These are phyloP conservation scores for Drosophila pseudoobscura DNA, from an alignment of 1,140 invertebrate genomes.

Conservation along the genomic window DNA sequence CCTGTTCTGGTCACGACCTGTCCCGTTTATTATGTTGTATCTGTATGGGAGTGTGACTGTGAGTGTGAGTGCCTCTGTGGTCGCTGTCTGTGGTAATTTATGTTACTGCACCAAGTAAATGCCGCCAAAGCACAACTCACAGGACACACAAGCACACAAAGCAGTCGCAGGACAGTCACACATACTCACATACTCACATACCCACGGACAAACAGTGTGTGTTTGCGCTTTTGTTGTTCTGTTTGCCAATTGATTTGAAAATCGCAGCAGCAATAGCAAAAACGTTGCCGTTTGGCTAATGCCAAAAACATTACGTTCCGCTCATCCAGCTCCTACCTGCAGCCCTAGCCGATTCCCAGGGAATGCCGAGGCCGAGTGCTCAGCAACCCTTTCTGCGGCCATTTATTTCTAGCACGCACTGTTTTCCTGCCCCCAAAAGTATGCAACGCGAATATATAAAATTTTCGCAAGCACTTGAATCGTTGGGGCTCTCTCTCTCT, in stretches of 20 bases:
- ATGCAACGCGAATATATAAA: slow-evolving; percentile 76
- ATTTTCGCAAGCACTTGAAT: slow-evolving; percentile 55
- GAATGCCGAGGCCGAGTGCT: too few species aligned
- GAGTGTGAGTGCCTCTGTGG: slow-evolving; percentile 49
- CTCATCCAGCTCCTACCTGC: neutral
- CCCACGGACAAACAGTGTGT: slow-evolving; percentile 46
- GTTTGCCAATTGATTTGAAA: slow-evolving; percentile 79
- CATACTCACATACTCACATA: slow-evolving; percentile 8
- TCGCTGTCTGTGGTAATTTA: slow-evolving; percentile 76
- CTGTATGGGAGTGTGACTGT: neutral
- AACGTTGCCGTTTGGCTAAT: slow-evolving; percentile 46
- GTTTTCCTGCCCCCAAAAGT: slow-evolving; percentile 57
- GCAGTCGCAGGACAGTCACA: neutral
- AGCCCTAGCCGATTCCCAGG: too few species aligned
- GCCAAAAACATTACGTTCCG: slow-evolving; percentile 58
- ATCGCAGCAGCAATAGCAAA: slow-evolving; percentile 61
- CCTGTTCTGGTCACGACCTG: slow-evolving; percentile 24
- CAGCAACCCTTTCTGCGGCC: neutral
- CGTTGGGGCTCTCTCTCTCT: slow-evolving; percentile 11
- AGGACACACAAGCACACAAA: neutral
- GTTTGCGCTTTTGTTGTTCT: slow-evolving; percentile 79
- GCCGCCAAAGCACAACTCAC: slow-evolving; percentile 72
- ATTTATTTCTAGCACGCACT: slow-evolving; percentile 54
- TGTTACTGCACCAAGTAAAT: slow-evolving; percentile 81
- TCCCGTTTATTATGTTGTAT: slow-evolving; percentile 69